Percentiles rank a stretch among this genome's conserved stretches.
These are phyloP conservation scores for Glaucopsyche alexis DNA, from an alignment of 2,888 invertebrate species.

Conservation along the genomic window DNA sequence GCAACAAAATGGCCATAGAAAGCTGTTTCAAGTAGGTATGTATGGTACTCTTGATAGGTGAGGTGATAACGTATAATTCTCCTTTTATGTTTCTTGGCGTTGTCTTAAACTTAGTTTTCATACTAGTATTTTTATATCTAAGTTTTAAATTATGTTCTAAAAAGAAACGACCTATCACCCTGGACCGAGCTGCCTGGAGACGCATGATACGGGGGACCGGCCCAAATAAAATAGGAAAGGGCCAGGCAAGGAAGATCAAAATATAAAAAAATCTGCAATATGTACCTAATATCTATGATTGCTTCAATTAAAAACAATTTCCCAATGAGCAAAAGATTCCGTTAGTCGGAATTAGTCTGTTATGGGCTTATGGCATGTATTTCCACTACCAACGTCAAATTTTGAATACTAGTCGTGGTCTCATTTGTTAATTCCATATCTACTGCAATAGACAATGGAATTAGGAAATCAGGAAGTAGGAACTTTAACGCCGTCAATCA, in stretches of 20 bases:
- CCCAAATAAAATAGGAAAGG: too few species aligned
- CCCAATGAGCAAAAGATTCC: not conserved
- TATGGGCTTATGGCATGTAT: not conserved
- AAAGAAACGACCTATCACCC: not conserved
- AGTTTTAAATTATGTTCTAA: not conserved
- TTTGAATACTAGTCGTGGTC: not conserved
- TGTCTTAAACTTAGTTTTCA: not conserved
- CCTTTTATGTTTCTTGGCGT: not conserved
- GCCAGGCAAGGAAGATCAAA: too few species aligned
- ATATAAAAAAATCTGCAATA: too few species aligned
- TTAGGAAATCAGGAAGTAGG: too few species aligned
- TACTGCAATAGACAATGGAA: too few species aligned
- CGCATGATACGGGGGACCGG: too few species aligned
- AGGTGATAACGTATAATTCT: constrained; percentile 15
- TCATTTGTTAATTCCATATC: too few species aligned
- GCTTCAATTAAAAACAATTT: not conserved
- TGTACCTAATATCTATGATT: too few species aligned
- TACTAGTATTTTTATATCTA: not conserved
- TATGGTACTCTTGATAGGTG: constrained; percentile 39
- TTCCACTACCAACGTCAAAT: not conserved
- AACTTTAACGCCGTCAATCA: too few species aligned
- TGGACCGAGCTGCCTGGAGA: too few species aligned
- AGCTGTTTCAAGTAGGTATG: constrained; percentile 37
- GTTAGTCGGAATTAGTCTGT: not conserved
- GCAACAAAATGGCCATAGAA: constrained; percentile 41